Percentiles rank a stretch among this genome's conserved stretches.
Evolutionary conservation across 2,113 vertebrate genomes (phyloP).

Genomic region (Drymodes brunneopygia): DNA sequence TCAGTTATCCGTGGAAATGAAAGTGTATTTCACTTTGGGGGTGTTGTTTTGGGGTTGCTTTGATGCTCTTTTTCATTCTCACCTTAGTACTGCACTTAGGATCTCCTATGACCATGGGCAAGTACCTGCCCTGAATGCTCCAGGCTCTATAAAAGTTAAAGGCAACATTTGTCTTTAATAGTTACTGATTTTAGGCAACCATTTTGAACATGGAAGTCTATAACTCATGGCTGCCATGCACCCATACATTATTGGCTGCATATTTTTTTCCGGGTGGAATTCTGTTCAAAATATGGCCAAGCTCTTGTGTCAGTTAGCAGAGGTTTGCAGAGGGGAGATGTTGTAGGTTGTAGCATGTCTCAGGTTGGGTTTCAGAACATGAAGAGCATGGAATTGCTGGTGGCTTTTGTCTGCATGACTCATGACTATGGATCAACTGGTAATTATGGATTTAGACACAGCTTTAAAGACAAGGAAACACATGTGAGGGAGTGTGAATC

Average conservation of each 20-base stretch:
- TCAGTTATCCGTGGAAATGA: not conserved
- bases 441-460: not conserved
- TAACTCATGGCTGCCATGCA: not conserved
- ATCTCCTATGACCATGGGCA: not conserved
- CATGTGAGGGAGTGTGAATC: not conserved
- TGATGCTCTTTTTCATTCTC: not conserved
- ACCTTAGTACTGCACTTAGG: not conserved
- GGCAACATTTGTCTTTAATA: not conserved
- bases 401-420: not conserved
- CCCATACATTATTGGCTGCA: not conserved
- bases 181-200: not conserved
- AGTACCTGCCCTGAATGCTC: not conserved
- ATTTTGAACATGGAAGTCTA: not conserved
- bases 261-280: not conserved
- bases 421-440: not conserved
- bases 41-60: not conserved
- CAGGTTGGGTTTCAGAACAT: not conserved
- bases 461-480: not conserved
- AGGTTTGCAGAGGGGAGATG: not conserved
- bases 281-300: not conserved
- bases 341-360: fast-evolving
- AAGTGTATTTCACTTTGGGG: not conserved
- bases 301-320: not conserved
- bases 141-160: not conserved
- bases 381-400: not conserved